Percentiles rank a stretch among this genome's conserved stretches.
Conservation (phyloP, 2,113 vertebrate species). For the Jacana jacana region DNA sequence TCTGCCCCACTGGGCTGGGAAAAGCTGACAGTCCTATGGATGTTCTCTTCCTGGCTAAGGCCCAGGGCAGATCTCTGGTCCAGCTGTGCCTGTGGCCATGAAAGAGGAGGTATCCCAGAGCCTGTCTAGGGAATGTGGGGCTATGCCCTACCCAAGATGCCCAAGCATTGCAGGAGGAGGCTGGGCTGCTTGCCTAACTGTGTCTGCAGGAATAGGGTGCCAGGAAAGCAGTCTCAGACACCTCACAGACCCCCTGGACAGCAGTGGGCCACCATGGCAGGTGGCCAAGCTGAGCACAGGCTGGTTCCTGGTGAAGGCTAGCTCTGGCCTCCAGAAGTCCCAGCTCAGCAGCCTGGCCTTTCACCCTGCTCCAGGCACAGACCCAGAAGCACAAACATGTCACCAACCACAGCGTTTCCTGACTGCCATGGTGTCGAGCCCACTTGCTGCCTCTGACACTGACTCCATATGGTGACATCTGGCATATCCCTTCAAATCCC, state of each 20-base stretch:
- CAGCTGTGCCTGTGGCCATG: fast-evolving
- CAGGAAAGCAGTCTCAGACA: neutral
- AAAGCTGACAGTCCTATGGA: neutral
- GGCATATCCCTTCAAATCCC: neutral
- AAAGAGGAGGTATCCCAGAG: neutral
- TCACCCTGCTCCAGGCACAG: neutral
- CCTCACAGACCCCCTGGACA: neutral
- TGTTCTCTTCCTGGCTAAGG: neutral
- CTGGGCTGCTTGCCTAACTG: fast-evolving
- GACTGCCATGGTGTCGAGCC: neutral
- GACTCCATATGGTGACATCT: neutral
- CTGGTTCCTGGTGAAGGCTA: conserved; percentile 27
- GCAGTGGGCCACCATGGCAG: neutral
- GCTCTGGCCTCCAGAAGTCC: neutral
- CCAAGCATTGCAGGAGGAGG: fast-evolving
- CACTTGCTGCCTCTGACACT: neutral
- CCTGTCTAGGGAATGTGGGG: fast-evolving
- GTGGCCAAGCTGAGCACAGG: neutral
- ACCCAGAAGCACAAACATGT: conserved; percentile 42
- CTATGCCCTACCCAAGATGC: neutral
- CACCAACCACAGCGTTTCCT: conserved; percentile 20
- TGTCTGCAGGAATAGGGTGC: neutral
- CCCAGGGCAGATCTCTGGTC: neutral
- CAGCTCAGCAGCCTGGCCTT: neutral
- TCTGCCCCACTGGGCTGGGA: neutral